These are phyloP conservation scores for Alcis repandata DNA, from an alignment of 2,888 invertebrate species.

Conservation along the genomic window DNA sequence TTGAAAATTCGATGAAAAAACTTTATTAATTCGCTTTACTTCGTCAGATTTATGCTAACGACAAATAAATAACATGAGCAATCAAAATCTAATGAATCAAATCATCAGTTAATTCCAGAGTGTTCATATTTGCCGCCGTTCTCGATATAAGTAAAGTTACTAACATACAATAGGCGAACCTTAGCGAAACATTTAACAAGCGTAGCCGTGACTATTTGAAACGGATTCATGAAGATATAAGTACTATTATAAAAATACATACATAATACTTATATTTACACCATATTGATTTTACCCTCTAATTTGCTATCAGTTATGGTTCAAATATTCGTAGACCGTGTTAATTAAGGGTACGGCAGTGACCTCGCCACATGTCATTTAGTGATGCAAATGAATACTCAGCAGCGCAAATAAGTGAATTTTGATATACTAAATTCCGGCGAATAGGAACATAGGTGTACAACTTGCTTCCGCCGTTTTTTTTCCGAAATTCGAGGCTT, in stretches of 20 bases:
- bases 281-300: no score
- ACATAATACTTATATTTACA: neutral
- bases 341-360: no score
- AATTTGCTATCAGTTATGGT: no score
- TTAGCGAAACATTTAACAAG: slow-evolving; percentile 45
- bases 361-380: no score
- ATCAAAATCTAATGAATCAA: neutral
- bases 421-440: no score
- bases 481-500: no score
- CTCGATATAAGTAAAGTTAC: neutral
- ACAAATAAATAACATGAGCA: neutral
- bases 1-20: neutral
- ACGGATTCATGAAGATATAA: slow-evolving; percentile 24
- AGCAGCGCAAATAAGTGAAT: no score
- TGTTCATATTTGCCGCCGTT: neutral
- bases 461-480: no score
- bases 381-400: no score
- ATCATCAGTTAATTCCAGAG: neutral
- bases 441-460: no score
- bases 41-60: neutral
- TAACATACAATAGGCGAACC: slow-evolving; percentile 16
- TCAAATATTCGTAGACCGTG: no score
- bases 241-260: neutral
- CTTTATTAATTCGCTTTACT: neutral
- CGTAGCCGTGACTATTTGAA: slow-evolving; percentile 42